Evolutionary conservation across 2,888 invertebrate genomes (phyloP).

Genomic region (Brenthis ino): DNA sequence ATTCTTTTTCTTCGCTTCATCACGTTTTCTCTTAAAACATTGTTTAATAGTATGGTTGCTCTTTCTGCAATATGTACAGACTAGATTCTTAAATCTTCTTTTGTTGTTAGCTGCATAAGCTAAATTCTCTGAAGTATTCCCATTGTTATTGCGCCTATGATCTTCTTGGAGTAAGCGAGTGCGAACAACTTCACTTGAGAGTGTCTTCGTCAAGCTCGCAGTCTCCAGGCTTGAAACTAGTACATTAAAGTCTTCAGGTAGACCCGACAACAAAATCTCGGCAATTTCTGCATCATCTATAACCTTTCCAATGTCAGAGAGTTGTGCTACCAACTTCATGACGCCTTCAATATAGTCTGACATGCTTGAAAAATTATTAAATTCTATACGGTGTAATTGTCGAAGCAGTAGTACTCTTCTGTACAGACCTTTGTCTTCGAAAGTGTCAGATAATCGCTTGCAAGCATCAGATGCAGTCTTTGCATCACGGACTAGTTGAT

Average conservation of each 20-base stretch:
- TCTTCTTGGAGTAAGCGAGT: conserved; percentile 13
- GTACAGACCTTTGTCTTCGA: background rate
- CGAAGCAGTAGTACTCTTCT: conserved; percentile 1
- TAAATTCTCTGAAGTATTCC: background rate
- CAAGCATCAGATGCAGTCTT: conserved; percentile 1
- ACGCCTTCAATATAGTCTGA: conserved; percentile 6
- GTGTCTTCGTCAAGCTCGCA: background rate
- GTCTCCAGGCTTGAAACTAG: conserved; percentile 4
- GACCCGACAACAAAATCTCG: conserved; percentile 2
- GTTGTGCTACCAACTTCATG: conserved; percentile 2
- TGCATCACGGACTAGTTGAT: conserved; percentile 6
- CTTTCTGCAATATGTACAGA: conserved; percentile 1
- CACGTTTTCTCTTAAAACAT: conserved; percentile 1
- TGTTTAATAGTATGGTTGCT: background rate
- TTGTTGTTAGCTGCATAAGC: background rate
- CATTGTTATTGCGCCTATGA: background rate
- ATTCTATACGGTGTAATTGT: conserved; percentile 1
- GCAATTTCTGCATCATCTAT: conserved; percentile 6
- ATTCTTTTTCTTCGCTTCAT: conserved; percentile 4
- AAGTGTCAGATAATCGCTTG: background rate
- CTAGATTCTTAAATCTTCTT: background rate
- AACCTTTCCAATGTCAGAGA: background rate
- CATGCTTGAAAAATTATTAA: background rate
- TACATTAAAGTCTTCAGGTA: conserved; percentile 2
- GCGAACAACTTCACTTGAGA: conserved; percentile 11